Base-by-base conservation (phyloP, 1,140 invertebrate genomes). In the Caenorhabditis brenneri region DNA sequence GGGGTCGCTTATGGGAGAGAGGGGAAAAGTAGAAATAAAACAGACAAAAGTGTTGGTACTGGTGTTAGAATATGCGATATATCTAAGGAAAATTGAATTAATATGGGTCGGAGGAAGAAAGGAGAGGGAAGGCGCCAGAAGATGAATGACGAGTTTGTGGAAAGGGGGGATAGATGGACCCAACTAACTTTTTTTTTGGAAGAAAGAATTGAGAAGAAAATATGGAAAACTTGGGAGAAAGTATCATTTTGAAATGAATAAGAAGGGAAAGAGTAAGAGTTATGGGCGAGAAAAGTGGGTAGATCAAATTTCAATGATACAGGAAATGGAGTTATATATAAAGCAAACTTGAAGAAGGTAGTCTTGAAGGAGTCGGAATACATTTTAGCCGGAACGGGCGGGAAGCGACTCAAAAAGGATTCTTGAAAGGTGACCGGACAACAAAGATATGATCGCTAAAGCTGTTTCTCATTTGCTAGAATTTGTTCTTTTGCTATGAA, bases 301-400 rank as follows among this genome's bases (percentile, higher is more conserved):
- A 65, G 60, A 65, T 65, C 60, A 65, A 65, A 39, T 65, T 65
- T 65, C 60, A 65, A 36, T n/a, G 33, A 19, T 65, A 65, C 60
- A 65, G 60, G 60, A 65, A 65, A 36, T 58, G 24, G 12, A 58
- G 27, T 12, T 27, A 27, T 22, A 27, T 58, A 7, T 51, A 9
- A 27, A 55, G 29, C 22, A 27, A 4, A 55, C 7, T 2, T 27
- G 22, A 58, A 7, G n/a, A 51, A 12, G 51, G 51, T 19, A 53
- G 51, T 53, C 22, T 53, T 53, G 51, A 53, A 19, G n/a, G 22
- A 53, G 51, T 10, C 22, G 15, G 51, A n/a, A n/a, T n/a, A n/a
- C n/a, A n/a, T n/a, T n/a, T n/a, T n/a, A n/a, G n/a, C n/a, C n/a
- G n/a, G n/a, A n/a, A n/a, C n/a, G n/a, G n/a, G n/a, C n/a, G n/a